Conservation (phyloP, 2,113 vertebrate species). For the Microcebus murinus region DNA sequence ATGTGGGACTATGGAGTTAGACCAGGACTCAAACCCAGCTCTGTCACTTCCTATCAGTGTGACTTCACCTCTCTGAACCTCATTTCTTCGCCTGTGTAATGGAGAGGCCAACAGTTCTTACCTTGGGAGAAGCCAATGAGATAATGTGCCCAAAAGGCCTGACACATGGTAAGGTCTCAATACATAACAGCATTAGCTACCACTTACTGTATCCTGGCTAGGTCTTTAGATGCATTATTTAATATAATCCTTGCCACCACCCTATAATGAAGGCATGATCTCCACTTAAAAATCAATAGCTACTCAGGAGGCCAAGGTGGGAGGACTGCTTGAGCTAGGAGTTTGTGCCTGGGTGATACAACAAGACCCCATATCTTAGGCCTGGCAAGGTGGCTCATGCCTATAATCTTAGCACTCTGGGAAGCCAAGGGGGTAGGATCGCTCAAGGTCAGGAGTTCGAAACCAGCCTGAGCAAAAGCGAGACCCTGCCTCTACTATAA, state of each 20-base stretch:
- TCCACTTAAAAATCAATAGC: conserved; percentile 7
- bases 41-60: neutral
- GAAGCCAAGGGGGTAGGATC: neutral
- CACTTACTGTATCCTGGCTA: neutral
- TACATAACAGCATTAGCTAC: neutral
- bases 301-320: no score
- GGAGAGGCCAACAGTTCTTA: neutral
- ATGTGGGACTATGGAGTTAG: neutral
- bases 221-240: conserved; percentile 23
- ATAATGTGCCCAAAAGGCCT: neutral
- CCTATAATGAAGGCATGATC: neutral
- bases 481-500: no score
- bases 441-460: neutral
- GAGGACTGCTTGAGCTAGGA: neutral
- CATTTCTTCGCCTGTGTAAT: conserved; percentile 19
- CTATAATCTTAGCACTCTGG: neutral
- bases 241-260: neutral
- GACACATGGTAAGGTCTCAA: neutral
- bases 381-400: fast-evolving
- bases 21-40: neutral
- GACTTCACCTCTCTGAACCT: neutral
- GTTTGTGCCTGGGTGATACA: neutral
- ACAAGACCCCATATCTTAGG: neutral
- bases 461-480: no score
- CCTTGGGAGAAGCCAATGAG: neutral